Evolutionary conservation across 2,113 vertebrate species (phyloP).

Genomic region (Phainopepla nitens): DNA sequence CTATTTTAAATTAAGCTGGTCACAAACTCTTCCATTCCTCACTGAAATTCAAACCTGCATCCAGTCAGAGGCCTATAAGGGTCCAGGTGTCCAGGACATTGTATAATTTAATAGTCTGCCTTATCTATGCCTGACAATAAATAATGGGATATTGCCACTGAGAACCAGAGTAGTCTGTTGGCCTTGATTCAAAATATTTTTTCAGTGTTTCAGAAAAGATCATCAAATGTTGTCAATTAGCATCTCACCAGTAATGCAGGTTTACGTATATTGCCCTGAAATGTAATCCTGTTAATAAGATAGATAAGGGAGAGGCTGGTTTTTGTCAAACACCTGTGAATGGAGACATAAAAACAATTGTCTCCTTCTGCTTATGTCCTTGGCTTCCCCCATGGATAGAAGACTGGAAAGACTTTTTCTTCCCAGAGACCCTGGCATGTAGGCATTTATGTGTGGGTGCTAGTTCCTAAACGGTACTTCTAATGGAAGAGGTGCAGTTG

Average conservation of each 20-base stretch:
- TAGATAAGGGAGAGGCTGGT: background rate
- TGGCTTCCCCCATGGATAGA: background rate
- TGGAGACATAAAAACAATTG: background rate
- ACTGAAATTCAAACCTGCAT: background rate
- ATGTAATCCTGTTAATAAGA: background rate
- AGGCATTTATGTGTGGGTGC: background rate
- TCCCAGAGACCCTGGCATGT: background rate
- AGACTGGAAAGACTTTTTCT: background rate
- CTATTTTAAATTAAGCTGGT: background rate
- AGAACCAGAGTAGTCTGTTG: slow-evolving; percentile 11
- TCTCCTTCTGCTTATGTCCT: background rate
- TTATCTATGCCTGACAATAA: slow-evolving; percentile 22
- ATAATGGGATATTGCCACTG: background rate
- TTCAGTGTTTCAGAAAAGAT: background rate
- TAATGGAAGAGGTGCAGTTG: background rate
- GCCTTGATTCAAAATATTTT: background rate
- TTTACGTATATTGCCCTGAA: background rate
- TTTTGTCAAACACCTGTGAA: background rate
- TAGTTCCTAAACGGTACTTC: background rate
- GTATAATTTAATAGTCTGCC: background rate
- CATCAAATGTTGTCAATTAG: background rate
- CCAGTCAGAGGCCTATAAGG: background rate
- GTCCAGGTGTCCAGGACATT: background rate
- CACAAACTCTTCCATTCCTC: background rate
- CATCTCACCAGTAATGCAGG: background rate